phyloP scores from a whole-genome alignment of 2,113 vertebrate species.

The Hydrolagus affinis region DNA sequence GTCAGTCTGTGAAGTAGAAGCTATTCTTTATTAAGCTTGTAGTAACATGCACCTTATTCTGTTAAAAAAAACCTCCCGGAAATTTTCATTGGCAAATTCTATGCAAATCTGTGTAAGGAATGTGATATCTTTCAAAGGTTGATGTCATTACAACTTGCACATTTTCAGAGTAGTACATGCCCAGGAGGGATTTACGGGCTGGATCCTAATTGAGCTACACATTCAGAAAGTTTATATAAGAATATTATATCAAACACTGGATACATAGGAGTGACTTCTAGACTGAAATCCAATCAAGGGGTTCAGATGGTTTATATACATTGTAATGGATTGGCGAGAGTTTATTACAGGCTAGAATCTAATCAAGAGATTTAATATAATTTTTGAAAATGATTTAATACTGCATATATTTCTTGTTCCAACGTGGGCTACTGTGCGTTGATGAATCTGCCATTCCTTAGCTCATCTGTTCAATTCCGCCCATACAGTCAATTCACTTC shows the following conservation, averaged over 20 bases:
- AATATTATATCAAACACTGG: too few species aligned
- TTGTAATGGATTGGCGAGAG: not conserved
- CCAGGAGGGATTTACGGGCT: not conserved
- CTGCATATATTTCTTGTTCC: not conserved
- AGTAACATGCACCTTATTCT: not conserved
- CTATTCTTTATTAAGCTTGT: not conserved
- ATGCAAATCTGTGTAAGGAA: not conserved
- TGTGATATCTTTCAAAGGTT: not conserved
- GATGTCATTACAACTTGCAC: not conserved
- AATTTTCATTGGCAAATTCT: not conserved
- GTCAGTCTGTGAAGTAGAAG: not conserved
- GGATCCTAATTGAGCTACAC: too few species aligned
- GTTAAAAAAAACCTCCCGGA: not conserved
- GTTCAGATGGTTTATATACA: not conserved
- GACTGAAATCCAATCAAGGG: not conserved
- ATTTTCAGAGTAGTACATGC: not conserved
- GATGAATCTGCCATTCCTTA: constrained; percentile 9
- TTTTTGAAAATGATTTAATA: too few species aligned
- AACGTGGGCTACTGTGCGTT: too few species aligned
- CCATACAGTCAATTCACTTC: too few species aligned
- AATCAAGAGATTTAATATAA: not conserved
- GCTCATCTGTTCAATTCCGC: constrained; percentile 4
- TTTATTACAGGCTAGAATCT: not conserved
- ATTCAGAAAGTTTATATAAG: too few species aligned
- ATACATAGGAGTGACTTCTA: not conserved